Evolutionary conservation across 2,797 vertebrate genomes (phyloP).

Genomic region (Octomys mimax): DNA sequence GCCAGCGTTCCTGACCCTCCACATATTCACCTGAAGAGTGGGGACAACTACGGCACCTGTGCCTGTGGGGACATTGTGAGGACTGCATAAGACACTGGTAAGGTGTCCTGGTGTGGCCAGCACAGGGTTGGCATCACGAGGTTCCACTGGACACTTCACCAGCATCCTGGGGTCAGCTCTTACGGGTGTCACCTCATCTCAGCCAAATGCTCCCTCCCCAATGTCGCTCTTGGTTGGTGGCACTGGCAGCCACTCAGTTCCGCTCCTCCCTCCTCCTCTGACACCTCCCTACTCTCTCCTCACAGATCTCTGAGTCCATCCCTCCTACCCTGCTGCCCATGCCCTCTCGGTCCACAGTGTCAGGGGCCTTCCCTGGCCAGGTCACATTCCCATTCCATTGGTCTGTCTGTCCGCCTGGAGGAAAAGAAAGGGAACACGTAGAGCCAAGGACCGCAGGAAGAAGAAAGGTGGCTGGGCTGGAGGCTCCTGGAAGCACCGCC

Average conservation of each 20-base stretch:
- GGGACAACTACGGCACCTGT: rapidly evolving
- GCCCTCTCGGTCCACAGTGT: background rate
- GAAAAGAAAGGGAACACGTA: background rate
- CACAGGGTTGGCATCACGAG: rapidly evolving
- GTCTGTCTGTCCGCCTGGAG: background rate
- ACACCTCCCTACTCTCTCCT: rapidly evolving
- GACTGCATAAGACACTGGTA: background rate
- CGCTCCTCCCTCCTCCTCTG: background rate
- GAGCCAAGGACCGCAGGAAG: background rate
- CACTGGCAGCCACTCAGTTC: background rate
- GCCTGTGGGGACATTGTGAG: background rate
- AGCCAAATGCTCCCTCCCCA: background rate
- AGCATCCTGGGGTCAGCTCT: background rate
- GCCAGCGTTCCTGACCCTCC: background rate
- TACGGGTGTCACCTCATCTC: background rate
- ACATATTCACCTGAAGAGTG: too few relatives aligned
- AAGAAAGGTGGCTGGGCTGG: rapidly evolving
- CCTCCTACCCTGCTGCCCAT: rapidly evolving
- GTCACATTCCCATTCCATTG: too few relatives aligned
- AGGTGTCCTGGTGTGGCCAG: rapidly evolving
- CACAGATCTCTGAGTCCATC: background rate
- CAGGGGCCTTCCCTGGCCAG: background rate
- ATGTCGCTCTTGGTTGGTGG: background rate
- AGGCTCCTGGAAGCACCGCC: background rate
- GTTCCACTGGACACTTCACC: background rate